Conservation (phyloP, 2,888 invertebrate species). For the Meiosimyza decipiens region DNA sequence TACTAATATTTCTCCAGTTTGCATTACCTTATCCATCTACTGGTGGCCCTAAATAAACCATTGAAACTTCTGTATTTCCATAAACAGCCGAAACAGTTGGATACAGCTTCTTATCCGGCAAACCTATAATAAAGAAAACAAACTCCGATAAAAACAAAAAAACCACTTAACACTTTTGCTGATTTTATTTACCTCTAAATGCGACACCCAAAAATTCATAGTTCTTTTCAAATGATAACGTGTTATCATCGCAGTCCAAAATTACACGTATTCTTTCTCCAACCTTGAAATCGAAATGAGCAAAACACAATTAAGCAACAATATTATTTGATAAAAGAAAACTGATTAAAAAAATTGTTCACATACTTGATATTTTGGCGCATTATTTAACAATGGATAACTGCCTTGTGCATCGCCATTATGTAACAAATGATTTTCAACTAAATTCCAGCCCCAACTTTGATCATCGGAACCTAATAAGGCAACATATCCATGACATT, state of each 20-base stretch:
- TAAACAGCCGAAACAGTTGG: constrained; percentile 98
- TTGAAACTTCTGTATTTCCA: constrained; percentile 98
- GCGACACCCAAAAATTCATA: constrained; percentile 98
- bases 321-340: constrained; percentile 7
- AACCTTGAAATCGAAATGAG: constrained; percentile 71
- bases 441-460: constrained; percentile 99
- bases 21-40: constrained; percentile 82
- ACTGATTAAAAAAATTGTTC: not conserved
- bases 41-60: constrained; percentile 98
- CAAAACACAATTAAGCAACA: not conserved
- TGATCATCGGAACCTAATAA: constrained; percentile 95
- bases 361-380: constrained; percentile 94
- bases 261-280: constrained; percentile 97
- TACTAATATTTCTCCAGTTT: too few relatives aligned
- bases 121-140: constrained; percentile 69
- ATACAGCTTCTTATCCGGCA: constrained; percentile 92
- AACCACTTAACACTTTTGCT: not conserved
- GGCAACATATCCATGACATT: constrained; percentile 95
- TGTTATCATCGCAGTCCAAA: constrained; percentile 97
- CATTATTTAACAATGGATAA: constrained; percentile 94
- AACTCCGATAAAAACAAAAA: not conserved
- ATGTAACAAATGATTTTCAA: constrained; percentile 95
- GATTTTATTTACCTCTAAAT: constrained; percentile 79
- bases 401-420: constrained; percentile 95
- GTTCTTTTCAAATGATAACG: constrained; percentile 96